Evolutionary conservation across 2,797 vertebrate genomes (phyloP).

Genomic region (Syncerus caffer): DNA sequence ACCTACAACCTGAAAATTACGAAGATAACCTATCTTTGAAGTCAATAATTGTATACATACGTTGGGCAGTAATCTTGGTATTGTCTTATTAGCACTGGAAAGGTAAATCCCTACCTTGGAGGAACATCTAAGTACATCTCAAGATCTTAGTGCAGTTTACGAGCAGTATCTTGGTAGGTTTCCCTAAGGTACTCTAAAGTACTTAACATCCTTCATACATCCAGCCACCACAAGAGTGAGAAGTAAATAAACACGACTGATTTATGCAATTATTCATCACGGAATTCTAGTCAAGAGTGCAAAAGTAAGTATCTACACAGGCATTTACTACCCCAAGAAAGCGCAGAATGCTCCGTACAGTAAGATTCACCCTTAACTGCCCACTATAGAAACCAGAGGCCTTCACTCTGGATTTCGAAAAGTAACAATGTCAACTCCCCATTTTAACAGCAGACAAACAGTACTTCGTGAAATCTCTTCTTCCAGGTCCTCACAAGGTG

Average conservation of each 20-base stretch:
- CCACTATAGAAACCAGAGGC: neutral
- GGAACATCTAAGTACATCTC: conserved; percentile 25
- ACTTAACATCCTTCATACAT: conserved; percentile 56
- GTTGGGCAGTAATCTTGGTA: neutral
- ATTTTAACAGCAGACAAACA: neutral
- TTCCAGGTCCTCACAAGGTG: conserved; percentile 5
- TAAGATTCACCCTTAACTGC: neutral
- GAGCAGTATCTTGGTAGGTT: conserved; percentile 4
- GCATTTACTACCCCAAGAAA: neutral
- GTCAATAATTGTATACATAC: conserved; percentile 23
- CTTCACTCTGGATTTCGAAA: neutral
- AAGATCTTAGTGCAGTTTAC: conserved; percentile 40
- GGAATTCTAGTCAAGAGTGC: conserved; percentile 42
- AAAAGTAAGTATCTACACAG: conserved; percentile 13
- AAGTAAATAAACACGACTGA: conserved; percentile 65
- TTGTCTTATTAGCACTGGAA: conserved; percentile 7
- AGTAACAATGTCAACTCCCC: conserved; percentile 52
- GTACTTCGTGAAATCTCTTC: neutral
- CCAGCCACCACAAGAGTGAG: conserved; percentile 47
- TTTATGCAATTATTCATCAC: conserved; percentile 39
- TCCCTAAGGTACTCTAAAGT: conserved; percentile 45
- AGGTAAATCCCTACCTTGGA: conserved; percentile 61
- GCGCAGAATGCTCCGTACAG: neutral
- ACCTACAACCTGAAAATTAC: conserved; percentile 58
- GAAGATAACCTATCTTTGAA: conserved; percentile 48